phyloP scores from a whole-genome alignment of 2,888 invertebrate species.

The Acleris literana region DNA sequence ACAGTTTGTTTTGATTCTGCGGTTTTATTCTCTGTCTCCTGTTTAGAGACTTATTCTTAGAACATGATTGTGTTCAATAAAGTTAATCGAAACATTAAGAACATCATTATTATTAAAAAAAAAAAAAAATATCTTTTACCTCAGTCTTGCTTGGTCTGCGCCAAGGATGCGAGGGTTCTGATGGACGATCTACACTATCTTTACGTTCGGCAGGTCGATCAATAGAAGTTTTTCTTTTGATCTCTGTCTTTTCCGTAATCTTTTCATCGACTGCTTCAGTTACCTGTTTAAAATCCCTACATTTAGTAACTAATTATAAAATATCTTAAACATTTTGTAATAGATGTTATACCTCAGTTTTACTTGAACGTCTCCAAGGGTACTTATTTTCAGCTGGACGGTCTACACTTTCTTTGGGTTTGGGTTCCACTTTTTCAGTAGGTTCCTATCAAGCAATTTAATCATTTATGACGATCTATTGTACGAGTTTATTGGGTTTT shows the following conservation, averaged over 20 bases:
- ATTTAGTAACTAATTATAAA: constrained; percentile 1
- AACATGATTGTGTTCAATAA: background rate
- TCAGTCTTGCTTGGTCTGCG: constrained; percentile 47
- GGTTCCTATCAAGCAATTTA: constrained; percentile 55
- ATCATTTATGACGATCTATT: constrained; percentile 32
- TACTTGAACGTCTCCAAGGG: constrained; percentile 52
- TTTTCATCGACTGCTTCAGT: constrained; percentile 38
- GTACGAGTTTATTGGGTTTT: constrained; percentile 39
- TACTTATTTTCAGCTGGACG: constrained; percentile 45
- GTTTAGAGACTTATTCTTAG: constrained; percentile 13
- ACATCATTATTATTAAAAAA: background rate
- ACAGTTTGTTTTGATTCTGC: constrained; percentile 7
- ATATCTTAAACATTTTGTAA: background rate
- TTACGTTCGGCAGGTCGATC: constrained; percentile 18
- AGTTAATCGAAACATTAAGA: background rate
- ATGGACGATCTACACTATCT: constrained; percentile 26
- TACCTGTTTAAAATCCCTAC: constrained; percentile 38
- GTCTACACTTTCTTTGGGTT: constrained; percentile 60
- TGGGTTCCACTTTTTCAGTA: constrained; percentile 55
- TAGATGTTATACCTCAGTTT: constrained; percentile 48
- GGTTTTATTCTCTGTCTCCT: constrained; percentile 24
- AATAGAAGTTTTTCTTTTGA: constrained; percentile 48
- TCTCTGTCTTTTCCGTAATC: constrained; percentile 45
- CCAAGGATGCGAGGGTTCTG: constrained; percentile 43
- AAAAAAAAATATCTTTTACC: constrained; percentile 40